Conservation (phyloP, 2,888 invertebrate genomes). For the Noctua janthe region DNA sequence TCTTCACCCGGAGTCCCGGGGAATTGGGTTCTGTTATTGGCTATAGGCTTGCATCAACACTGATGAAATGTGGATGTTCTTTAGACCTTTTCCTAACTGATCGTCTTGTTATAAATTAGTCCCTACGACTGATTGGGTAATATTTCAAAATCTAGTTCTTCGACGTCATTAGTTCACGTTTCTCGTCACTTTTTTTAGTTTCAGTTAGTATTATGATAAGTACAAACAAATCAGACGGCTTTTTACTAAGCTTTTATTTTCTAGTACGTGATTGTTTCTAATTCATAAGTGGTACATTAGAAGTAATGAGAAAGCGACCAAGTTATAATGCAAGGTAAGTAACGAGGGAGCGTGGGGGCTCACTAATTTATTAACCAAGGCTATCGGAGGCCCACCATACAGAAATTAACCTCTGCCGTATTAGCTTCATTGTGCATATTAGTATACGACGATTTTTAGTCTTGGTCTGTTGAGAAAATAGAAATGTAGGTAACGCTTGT, state of each 20-base stretch:
- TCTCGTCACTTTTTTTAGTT: not conserved
- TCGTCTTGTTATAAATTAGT: not conserved
- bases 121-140: not conserved
- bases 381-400: conserved; percentile 84
- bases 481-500: not conserved
- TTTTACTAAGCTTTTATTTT: conserved; percentile 17
- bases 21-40: no score
- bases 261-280: conserved; percentile 65
- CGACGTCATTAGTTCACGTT: not conserved
- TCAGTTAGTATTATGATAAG: not conserved
- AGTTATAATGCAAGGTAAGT: conserved; percentile 78
- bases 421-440: conserved; percentile 85
- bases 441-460: conserved; percentile 64
- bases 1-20: not conserved
- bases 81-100: not conserved
- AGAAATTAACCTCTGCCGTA: conserved; percentile 88
- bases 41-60: not conserved
- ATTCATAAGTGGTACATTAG: conserved; percentile 71
- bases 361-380: conserved; percentile 89
- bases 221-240: conserved; percentile 17
- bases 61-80: not conserved
- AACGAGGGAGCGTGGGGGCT: conserved; percentile 79
- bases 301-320: conserved; percentile 77
- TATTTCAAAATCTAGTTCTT: not conserved
- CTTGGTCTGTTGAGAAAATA: conserved; percentile 75